Base-by-base conservation (phyloP, 2,888 invertebrate genomes). In the Dione vanillae region DNA sequence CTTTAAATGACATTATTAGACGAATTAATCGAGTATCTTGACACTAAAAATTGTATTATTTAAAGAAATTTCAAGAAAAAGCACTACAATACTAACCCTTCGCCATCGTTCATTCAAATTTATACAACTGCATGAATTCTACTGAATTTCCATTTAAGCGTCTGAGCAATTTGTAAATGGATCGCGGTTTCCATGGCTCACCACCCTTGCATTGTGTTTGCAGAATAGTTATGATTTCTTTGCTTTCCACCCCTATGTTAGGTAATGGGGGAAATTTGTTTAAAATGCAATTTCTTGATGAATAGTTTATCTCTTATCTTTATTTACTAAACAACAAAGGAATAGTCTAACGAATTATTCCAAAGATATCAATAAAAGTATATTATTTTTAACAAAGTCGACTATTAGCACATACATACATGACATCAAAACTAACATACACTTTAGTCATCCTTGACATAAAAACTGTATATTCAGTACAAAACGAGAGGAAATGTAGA, bases 81-180 rank as follows among this genome's bases (percentile, higher is more conserved):
- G 11, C 27, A 41, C 43, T 41, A 35, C 58, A 65, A 59, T 40
- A 58, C 37, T 43, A 58, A 41, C 65, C 67, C 40, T 27, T 68
- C 49, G 52, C 61, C 61, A 66, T 27, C 40, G 84, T 88, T 88
- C 88, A 90, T 90, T 90, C 82, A 89, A 89, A 90, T 89, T 88
- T 89, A 88, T 84, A 88, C 88, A 81, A 85, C 83, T 82, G 80
- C 85, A 81, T 84, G 81, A 84, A 83, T 84, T 82, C 80, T 79
- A 79, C 78, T 79, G 80, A 78, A 77, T 80, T 79, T 81, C 82
- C 85, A 84, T 87, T 85, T 85, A 85, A 84, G 82, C 82, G 80
- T 79, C 80, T 81, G 81, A 83, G 86, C 88, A 91, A 91, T 91
- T 91, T 91, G 85, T 87, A 89, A 89, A 90, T 90, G 89, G 90